phyloP scores from a whole-genome alignment of 2,797 vertebrate genomes.

The Tenualosa thibaudeaui region DNA sequence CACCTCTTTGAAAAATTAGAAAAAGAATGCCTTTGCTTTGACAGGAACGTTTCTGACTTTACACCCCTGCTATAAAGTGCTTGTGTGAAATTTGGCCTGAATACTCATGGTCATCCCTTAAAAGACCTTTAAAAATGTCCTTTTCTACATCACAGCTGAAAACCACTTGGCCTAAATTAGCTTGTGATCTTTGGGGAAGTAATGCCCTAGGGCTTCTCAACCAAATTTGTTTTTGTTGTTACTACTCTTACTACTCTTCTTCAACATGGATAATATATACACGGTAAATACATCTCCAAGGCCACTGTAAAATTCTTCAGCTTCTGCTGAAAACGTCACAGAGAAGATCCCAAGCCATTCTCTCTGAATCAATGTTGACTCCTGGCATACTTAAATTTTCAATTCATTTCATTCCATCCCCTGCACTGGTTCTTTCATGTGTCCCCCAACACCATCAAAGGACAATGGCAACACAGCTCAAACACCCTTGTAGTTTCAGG shows the following conservation, averaged over 20 bases:
- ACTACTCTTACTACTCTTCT: background rate
- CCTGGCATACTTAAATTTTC: background rate
- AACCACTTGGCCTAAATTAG: constrained; percentile 10
- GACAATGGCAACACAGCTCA: background rate
- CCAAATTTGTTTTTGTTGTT: background rate
- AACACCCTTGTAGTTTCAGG: background rate
- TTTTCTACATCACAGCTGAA: constrained; percentile 37
- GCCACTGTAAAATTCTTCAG: background rate
- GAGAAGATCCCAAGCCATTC: background rate
- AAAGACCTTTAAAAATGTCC: constrained; percentile 29
- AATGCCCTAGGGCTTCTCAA: constrained; percentile 15
- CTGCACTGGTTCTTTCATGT: background rate
- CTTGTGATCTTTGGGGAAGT: background rate
- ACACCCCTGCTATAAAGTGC: constrained; percentile 33
- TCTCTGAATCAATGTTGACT: background rate
- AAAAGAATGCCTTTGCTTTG: background rate
- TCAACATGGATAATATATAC: background rate
- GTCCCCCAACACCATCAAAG: background rate
- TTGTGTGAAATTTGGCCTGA: constrained; percentile 26
- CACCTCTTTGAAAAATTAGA: background rate
- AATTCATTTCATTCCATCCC: background rate
- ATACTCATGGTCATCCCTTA: constrained; percentile 25
- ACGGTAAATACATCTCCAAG: background rate
- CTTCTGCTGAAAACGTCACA: background rate
- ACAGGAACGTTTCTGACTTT: background rate